These are phyloP conservation scores for Scaptodrosophila latifasciaeformis DNA, from an alignment of 2,888 invertebrate genomes.

Conservation along the genomic window DNA sequence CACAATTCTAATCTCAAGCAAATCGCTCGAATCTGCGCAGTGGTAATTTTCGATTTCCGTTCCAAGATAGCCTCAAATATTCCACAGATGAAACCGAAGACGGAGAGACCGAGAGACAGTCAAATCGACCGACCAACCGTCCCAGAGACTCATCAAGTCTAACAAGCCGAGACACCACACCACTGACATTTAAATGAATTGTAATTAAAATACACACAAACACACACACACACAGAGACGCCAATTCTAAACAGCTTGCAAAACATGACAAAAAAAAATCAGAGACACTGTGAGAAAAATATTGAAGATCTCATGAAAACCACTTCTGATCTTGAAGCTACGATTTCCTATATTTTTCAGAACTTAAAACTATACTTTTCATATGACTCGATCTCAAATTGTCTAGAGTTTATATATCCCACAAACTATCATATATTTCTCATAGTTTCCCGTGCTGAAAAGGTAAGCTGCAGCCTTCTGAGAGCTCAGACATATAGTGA, in stretches of 20 bases:
- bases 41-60: slow-evolving; percentile 71
- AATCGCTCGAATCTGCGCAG: slow-evolving; percentile 61
- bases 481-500: too few relatives aligned
- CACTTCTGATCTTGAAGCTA: too few relatives aligned
- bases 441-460: too few relatives aligned
- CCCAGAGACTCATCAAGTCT: slow-evolving; percentile 11
- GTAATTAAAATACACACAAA: slow-evolving; percentile 50
- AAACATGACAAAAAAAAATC: slow-evolving; percentile 18
- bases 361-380: too few relatives aligned
- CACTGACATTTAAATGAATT: slow-evolving; percentile 66
- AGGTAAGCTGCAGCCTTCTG: too few relatives aligned
- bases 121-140: slow-evolving; percentile 24
- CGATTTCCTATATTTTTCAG: too few relatives aligned
- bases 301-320: too few relatives aligned
- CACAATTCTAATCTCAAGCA: slow-evolving; percentile 57
- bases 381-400: too few relatives aligned
- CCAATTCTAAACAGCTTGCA: slow-evolving; percentile 30
- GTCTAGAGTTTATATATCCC: too few relatives aligned
- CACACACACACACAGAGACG: slow-evolving; percentile 28
- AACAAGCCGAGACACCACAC: slow-evolving; percentile 45
- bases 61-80: slow-evolving; percentile 54
- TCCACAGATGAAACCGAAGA: slow-evolving; percentile 19
- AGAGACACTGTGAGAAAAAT: too few relatives aligned
- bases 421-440: too few relatives aligned
- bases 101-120: slow-evolving; percentile 31